Base-by-base conservation (phyloP, 2,113 vertebrate genomes). In the Pteruthius melanotis region DNA sequence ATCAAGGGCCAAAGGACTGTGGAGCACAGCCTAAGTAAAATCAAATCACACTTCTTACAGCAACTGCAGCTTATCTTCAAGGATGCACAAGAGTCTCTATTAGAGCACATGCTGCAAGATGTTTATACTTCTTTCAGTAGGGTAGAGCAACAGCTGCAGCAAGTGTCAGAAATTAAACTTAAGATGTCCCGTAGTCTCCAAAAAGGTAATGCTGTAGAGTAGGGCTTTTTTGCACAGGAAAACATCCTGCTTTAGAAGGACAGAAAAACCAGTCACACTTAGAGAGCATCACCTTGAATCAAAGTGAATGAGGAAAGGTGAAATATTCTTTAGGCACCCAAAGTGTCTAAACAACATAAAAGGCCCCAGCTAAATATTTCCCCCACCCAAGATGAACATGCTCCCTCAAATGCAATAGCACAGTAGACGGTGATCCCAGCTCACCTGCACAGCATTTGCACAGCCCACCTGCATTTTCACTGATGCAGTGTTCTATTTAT, bases 371-470 rank as follows among this genome's bases (percentile, higher is more conserved):
- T 54, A 90, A 59, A 1, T 31, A 54, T 6, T 50, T 54, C 16
- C 26, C 45, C 8, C 23, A 11, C 6, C 45, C 6, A 66, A 45
- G 39, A 53, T 5, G 12, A 44, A 42, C 23, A 3, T 1, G 39
- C 16, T 71, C 39, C 70, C 63, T 28, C 24, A 75, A 75, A 61
- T 0, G 1, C 39, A 49, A 40, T 0, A 42, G 21, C 49, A 18
- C 31, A 40, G 13, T 35, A 24, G 26, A 63, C 71, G 47, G 27
- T 10, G 66, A 57, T 35, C 24, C 49, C 8, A 52, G 50, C 56
- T 57, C 1, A 0, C 1, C 0, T 13, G 22, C 21, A 11, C 1
- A 50, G 39, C 56, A 65, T 27, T 53, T 54, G n/a, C 45, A 86
- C 45, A 68, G 30, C 24, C 44, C 24, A 47, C 11, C 33, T 49